Conservation (phyloP, 2,888 invertebrate genomes). For the Xestia xanthographa region DNA sequence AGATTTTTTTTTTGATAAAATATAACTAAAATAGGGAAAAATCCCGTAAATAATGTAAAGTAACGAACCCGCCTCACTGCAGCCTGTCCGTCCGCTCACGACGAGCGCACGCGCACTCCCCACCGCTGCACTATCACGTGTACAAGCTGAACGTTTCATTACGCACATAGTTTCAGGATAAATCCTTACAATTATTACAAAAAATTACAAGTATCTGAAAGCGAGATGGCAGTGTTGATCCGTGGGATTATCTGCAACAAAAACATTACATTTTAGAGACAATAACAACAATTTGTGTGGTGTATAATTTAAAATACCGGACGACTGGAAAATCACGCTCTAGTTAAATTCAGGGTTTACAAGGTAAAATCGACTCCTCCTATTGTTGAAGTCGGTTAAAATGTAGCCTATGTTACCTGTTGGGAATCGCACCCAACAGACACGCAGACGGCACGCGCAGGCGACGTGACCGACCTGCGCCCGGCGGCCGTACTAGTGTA, state of each 20-base stretch:
- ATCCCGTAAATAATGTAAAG: neutral
- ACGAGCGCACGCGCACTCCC: constrained; percentile 28
- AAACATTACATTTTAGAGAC: neutral
- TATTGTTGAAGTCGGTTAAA: no score
- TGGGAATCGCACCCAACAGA: no score
- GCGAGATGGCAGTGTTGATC: constrained; percentile 89
- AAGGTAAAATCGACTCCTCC: no score
- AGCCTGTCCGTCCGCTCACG: constrained; percentile 42
- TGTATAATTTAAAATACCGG: no score
- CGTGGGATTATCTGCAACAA: constrained; percentile 82
- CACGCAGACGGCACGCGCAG: no score
- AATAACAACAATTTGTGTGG: no score
- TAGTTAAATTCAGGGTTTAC: no score
- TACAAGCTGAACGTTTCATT: constrained; percentile 66
- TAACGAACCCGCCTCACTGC: constrained; percentile 51
- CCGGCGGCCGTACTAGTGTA: no score
- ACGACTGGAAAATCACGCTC: no score
- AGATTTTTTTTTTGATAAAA: constrained; percentile 4
- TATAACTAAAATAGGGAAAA: constrained; percentile 15
- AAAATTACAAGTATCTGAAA: constrained; percentile 84
- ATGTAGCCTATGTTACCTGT: no score
- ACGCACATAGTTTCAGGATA: constrained; percentile 62
- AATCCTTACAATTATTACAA: constrained; percentile 75
- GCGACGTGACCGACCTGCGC: no score
- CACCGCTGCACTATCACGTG: constrained; percentile 69